Base-by-base conservation (phyloP, 1,140 invertebrate species). In the Leptinotarsa texana region DNA sequence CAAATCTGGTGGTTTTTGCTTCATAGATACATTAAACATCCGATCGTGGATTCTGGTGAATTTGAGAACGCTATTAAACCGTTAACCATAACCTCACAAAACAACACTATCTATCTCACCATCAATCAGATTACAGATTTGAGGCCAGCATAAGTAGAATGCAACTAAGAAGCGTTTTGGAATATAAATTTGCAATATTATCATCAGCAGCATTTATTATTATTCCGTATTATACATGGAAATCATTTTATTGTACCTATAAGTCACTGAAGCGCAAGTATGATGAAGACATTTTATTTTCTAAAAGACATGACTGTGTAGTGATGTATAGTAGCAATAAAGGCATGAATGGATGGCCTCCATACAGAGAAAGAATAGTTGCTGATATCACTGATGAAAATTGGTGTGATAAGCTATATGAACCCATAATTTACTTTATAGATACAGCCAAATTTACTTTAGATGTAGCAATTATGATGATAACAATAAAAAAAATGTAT, bases 351-450 rank as follows among this genome's bases (percentile, higher is more conserved):
- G 78, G 76, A 33, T 79, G 78, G 78, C 77, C 77, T 22, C 73
- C 74, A 47, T 18, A 74, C 21, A 47, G 11, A 57, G 63, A 72
- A 22, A 67, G 47, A 69, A 66, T 74, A 8, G 47, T 33, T 33
- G 47, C 74, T 49, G 69, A 69, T 61, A 75, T 72, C 13, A 72
- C 67, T n/a, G 67, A 63, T 22, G 57, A 75, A 69, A 61, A 77
- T 61, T 22, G 21, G n/a, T 57, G 66, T 17, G 63, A 33, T 69
- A 13, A 13, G 13, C 11, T 79, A 65, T 77, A 73, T 51, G 76
- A 79, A 65, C 78, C 78, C 51, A 74, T 77, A 47, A 65, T 79
- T 4, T 79, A 79, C 73, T 79, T 77, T 57, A 77, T 79, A 15
- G 61, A 77, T 67, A 77, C 74, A 22, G 67, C 78, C 33, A 71